These are phyloP conservation scores for Papilio dardanus DNA, from an alignment of 1,140 invertebrate species.

Conservation along the genomic window DNA sequence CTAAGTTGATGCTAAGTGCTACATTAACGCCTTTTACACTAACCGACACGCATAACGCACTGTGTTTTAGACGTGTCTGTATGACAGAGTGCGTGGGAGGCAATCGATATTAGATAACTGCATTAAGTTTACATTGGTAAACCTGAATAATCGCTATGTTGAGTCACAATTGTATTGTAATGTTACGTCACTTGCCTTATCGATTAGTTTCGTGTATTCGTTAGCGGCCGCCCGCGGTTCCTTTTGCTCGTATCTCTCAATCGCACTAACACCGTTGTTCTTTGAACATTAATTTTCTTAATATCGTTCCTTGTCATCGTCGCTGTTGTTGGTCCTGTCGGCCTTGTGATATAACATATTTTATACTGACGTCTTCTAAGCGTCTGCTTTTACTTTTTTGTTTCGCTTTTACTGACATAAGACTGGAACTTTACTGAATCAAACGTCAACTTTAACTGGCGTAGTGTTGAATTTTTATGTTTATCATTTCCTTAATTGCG, in stretches of 20 bases:
- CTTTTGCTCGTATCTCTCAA: slow-evolving; percentile 39
- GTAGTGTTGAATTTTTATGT: too few species aligned
- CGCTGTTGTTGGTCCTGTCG: slow-evolving; percentile 19
- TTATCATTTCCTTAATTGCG: too few species aligned
- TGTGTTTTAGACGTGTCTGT: slow-evolving; percentile 49
- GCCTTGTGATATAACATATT: slow-evolving; percentile 3
- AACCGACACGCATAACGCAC: background rate
- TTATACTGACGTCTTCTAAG: background rate
- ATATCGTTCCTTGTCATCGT: slow-evolving; percentile 23
- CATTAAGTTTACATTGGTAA: slow-evolving; percentile 65
- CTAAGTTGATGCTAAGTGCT: slow-evolving; percentile 12
- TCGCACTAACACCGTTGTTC: slow-evolving; percentile 23
- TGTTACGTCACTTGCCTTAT: slow-evolving; percentile 52
- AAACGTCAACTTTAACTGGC: too few species aligned
- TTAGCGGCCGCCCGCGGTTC: slow-evolving; percentile 54
- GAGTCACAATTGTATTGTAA: slow-evolving; percentile 51
- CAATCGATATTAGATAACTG: slow-evolving; percentile 72
- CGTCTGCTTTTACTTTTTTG: background rate
- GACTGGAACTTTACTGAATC: too few species aligned
- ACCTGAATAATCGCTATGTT: slow-evolving; percentile 52
- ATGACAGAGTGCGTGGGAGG: slow-evolving; percentile 64
- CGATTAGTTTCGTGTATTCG: slow-evolving; percentile 53
- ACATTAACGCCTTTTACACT: slow-evolving; percentile 28
- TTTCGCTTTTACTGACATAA: background rate
- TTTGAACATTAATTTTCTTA: slow-evolving; percentile 30